Evolutionary conservation across 2,888 invertebrate genomes (phyloP), one percentile per base, ranked within the genome.

Genomic region (Altica lythri): DNA sequence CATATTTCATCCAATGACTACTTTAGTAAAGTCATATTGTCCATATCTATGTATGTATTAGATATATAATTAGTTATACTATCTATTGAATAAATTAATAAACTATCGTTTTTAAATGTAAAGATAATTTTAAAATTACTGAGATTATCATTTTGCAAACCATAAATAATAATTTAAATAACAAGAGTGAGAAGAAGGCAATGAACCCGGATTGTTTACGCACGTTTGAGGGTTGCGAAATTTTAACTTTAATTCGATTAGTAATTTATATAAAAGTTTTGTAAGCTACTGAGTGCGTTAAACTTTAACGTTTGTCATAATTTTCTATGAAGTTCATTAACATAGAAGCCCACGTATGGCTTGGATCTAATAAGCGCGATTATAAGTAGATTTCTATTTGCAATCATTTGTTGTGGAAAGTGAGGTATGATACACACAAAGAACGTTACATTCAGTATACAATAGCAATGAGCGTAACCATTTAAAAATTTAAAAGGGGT

Each of bases 241-340:
- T 27, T 40, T 22, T 46, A 34, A 14, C 40, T 35, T 48, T 47
- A 54, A 49, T 45, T 30, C 34, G 32, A 45, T 12, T 25, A n/a
- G 40, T 59, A 59, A 52, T 53, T 44, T 46, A 55, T 53, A 53
- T 58, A 53, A 53, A 58, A 55, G n/a, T 40, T 53, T 51, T 16
- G 51, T 49, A 53, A 59, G 35, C 45, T 44, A 34, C 16, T 35
- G 10, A 38, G 59, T 38, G 30, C 59, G 37, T 59, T 59, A 56
- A 57, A 54, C 59, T 54, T 48, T 54, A 54, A 51, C 56, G 54
- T 54, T 59, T 56, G 59, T 59, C 54, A 59, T 56, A 56, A 48
- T 57, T 59, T 59, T 57, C 54, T 52, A 30, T 54, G 54, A 57
- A 54, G 59, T 56, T 59, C 59, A 59, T 59, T 59, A 56, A 54